phyloP scores from a whole-genome alignment of 2,888 invertebrate species.

The Dasypolia templi region DNA sequence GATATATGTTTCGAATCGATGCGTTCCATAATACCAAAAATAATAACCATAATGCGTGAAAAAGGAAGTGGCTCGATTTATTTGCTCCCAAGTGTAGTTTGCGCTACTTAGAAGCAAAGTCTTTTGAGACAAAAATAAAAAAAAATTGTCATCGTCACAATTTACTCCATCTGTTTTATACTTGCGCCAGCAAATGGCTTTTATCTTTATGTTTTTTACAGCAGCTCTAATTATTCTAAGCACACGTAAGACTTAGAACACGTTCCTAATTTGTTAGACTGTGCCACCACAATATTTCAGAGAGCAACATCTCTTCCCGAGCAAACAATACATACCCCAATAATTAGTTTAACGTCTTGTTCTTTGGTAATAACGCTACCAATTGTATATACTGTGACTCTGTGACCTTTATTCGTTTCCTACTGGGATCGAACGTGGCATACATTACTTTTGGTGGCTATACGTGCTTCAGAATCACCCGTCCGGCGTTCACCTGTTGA shows the following conservation, averaged over 20 bases:
- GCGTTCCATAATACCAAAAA: too few relatives aligned
- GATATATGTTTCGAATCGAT: too few relatives aligned
- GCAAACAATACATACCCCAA: conserved; percentile 3
- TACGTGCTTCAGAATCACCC: conserved; percentile 52
- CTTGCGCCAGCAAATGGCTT: background rate
- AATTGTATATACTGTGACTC: conserved; percentile 48
- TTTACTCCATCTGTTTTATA: background rate
- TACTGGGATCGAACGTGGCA: conserved; percentile 50
- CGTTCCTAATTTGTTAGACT: conserved; percentile 29
- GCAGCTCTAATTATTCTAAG: conserved; percentile 27
- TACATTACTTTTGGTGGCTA: conserved; percentile 47
- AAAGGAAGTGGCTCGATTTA: too few relatives aligned
- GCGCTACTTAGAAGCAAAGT: too few relatives aligned
- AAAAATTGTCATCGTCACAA: too few relatives aligned
- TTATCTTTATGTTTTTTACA: conserved; percentile 1
- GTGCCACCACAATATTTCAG: conserved; percentile 1
- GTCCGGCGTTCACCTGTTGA: conserved; percentile 52
- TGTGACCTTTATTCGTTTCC: conserved; percentile 51
- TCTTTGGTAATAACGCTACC: conserved; percentile 44
- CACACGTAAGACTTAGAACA: conserved; percentile 18
- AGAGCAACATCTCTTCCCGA: background rate
- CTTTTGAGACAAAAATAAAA: too few relatives aligned
- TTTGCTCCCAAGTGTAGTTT: too few relatives aligned
- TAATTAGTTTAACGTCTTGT: conserved; percentile 53
- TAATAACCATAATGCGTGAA: too few relatives aligned